phyloP scores from a whole-genome alignment of 2,888 invertebrate genomes.

The Stenoptilia bipunctidactyla region DNA sequence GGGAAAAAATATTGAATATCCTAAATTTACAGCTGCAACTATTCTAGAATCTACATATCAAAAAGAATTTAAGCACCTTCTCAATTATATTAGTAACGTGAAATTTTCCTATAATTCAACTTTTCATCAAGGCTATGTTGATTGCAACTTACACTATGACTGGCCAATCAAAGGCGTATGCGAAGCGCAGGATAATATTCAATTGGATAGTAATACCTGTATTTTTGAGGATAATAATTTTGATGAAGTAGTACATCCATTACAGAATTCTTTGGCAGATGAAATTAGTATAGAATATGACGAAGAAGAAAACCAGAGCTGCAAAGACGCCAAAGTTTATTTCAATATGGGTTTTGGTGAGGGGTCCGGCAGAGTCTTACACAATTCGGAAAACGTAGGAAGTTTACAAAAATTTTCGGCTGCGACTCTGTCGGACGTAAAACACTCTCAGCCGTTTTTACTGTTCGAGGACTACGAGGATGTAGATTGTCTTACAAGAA shows the following conservation, averaged over 20 bases:
- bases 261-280: conserved; percentile 36
- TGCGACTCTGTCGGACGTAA: conserved; percentile 73
- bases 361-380: conserved; percentile 69
- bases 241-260: conserved; percentile 23
- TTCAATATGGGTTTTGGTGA: conserved; percentile 71
- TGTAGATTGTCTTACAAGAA: conserved; percentile 14
- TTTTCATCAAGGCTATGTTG: conserved; percentile 44
- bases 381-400: conserved; percentile 49
- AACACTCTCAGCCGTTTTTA: conserved; percentile 64
- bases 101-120: conserved; percentile 50
- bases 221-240: conserved; percentile 26
- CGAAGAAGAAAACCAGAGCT: conserved; percentile 22
- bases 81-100: conserved; percentile 43
- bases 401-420: conserved; percentile 57
- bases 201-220: conserved; percentile 18
- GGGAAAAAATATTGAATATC: conserved; percentile 48
- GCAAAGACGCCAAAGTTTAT: conserved; percentile 40
- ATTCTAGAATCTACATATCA: conserved; percentile 29
- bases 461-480: conserved; percentile 30
- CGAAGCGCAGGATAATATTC: conserved; percentile 10
- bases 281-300: conserved; percentile 35
- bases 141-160: conserved; percentile 27
- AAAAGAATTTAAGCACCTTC: conserved; percentile 38
- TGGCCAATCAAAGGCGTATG: conserved; percentile 37
- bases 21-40: conserved; percentile 27